Conservation (phyloP, 2,888 invertebrate species). For the Lochmaea capreae region DNA sequence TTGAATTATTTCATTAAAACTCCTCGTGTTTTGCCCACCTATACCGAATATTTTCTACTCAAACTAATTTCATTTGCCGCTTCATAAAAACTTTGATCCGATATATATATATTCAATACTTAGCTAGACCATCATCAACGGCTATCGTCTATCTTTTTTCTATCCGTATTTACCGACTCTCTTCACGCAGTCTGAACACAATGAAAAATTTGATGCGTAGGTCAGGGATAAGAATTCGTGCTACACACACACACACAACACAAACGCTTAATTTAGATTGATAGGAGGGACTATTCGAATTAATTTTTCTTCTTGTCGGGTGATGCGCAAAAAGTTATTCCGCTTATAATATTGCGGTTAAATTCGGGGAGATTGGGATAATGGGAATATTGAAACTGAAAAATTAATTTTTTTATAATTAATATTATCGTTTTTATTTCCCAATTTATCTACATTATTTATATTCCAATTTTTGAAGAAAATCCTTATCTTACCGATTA, state of each 20-base stretch:
- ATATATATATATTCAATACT: conserved; percentile 48
- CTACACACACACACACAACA: conserved; percentile 37
- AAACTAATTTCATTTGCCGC: conserved; percentile 38
- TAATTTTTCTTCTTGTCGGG: conserved; percentile 22
- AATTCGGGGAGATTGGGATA: neutral
- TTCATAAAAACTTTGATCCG: conserved; percentile 30
- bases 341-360: too few species aligned
- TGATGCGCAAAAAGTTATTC: too few species aligned
- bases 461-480: too few species aligned
- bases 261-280: conserved; percentile 35
- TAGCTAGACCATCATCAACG: conserved; percentile 51
- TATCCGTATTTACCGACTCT: conserved; percentile 53
- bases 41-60: neutral
- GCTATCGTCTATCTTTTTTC: conserved; percentile 56
- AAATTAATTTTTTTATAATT: too few species aligned
- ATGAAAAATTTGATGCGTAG: conserved; percentile 56
- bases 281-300: conserved; percentile 32
- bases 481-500: too few species aligned
- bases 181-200: conserved; percentile 51
- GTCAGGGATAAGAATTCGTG: conserved; percentile 56
- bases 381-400: too few species aligned
- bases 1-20: too few species aligned
- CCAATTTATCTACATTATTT: too few species aligned
- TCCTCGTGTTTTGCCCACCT: too few species aligned
- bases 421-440: too few species aligned